Conservation (phyloP, 2,113 vertebrate species). For the Chrysemys picta region DNA sequence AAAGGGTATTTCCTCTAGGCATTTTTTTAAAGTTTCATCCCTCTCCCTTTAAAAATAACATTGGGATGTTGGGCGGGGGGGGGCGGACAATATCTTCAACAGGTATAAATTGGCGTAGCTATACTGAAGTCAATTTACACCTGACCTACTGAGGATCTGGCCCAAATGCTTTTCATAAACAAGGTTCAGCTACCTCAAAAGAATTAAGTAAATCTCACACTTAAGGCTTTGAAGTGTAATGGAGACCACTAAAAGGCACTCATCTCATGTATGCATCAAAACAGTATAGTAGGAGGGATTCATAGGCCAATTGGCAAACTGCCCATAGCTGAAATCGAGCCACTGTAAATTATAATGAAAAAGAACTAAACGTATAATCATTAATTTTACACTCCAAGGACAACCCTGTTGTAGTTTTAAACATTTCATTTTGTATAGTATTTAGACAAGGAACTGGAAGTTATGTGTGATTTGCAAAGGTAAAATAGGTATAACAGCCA, state of each 20-base stretch:
- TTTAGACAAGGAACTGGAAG: background rate
- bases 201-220: background rate
- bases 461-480: background rate
- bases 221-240: background rate
- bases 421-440: fast-evolving
- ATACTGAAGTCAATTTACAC: background rate
- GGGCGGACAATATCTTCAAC: background rate
- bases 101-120: background rate
- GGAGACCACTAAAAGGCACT: background rate
- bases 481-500: background rate
- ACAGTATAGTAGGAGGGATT: background rate
- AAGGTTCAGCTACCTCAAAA: background rate
- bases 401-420: background rate
- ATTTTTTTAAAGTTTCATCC: background rate
- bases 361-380: background rate
- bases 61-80: background rate
- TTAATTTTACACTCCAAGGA: background rate
- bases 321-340: background rate
- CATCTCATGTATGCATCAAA: background rate
- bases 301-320: background rate
- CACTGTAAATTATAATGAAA: background rate
- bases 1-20: background rate
- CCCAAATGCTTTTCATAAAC: background rate
- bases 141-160: background rate
- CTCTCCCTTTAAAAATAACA: background rate